phyloP scores from a whole-genome alignment of 2,797 vertebrate genomes.

The Sebastes flavidus region DNA sequence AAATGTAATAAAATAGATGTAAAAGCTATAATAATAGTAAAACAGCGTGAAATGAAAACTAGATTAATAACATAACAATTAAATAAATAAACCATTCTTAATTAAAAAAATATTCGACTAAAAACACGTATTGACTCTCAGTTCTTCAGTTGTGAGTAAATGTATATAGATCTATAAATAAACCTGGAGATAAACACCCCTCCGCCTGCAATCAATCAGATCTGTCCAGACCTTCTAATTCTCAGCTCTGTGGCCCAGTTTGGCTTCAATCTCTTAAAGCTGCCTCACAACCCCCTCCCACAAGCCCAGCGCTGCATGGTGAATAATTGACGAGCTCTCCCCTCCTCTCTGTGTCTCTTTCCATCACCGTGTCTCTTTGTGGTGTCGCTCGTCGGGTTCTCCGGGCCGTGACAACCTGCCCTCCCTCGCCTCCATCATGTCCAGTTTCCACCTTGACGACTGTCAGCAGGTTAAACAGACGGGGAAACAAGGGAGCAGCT shows the following conservation, averaged over 20 bases:
- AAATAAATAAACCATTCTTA: neutral
- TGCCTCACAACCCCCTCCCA: slow-evolving; percentile 17
- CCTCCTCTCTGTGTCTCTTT: slow-evolving; percentile 45
- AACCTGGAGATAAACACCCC: slow-evolving; percentile 21
- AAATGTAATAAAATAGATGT: neutral
- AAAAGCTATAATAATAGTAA: neutral
- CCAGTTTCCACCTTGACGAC: slow-evolving; percentile 44
- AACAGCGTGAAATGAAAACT: neutral
- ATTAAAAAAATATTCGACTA: neutral
- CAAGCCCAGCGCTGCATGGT: slow-evolving; percentile 24
- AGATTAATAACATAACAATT: neutral
- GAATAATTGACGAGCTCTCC: slow-evolving; percentile 76
- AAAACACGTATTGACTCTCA: neutral
- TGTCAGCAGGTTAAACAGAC: slow-evolving; percentile 19
- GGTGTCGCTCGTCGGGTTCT: slow-evolving; percentile 29
- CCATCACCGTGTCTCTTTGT: slow-evolving; percentile 63
- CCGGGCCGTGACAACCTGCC: slow-evolving; percentile 13
- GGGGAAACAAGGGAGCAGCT: slow-evolving; percentile 29
- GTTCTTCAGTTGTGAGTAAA: neutral
- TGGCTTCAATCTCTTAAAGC: slow-evolving; percentile 57
- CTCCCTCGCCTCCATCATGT: slow-evolving; percentile 37
- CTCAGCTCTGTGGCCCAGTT: slow-evolving; percentile 58
- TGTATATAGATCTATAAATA: slow-evolving; percentile 1
- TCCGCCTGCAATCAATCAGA: slow-evolving; percentile 42
- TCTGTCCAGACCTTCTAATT: slow-evolving; percentile 50